Percentiles rank a stretch among this genome's conserved stretches.
phyloP scores from a whole-genome alignment of 2,113 vertebrate genomes.

The Lampris megalopsis region DNA sequence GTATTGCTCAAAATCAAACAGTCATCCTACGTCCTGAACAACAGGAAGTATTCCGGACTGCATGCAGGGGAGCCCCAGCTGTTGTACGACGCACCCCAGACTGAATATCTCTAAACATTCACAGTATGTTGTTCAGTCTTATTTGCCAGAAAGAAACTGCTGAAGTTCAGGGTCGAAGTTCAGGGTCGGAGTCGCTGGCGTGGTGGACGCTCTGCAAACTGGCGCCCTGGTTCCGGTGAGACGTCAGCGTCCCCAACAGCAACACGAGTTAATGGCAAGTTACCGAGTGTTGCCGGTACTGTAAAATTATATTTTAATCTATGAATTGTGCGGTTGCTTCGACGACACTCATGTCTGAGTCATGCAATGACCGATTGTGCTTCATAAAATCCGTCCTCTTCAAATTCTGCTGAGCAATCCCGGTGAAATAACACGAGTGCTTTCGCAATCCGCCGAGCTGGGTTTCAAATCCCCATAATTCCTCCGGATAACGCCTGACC shows the following conservation, averaged over 20 bases:
- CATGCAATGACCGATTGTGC: slow-evolving; percentile 79
- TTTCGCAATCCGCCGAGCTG: slow-evolving; percentile 37
- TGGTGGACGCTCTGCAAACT: no score
- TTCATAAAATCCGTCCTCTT: slow-evolving; percentile 73
- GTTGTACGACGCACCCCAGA: slow-evolving; percentile 48
- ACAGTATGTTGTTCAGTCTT: slow-evolving; percentile 63
- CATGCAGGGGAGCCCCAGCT: slow-evolving; percentile 53
- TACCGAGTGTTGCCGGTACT: slow-evolving; percentile 26
- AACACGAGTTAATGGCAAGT: slow-evolving; percentile 46
- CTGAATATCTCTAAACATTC: slow-evolving; percentile 55
- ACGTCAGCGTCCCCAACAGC: slow-evolving; percentile 35
- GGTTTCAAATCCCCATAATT: slow-evolving; percentile 26
- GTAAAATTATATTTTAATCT: slow-evolving; percentile 48
- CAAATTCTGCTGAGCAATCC: slow-evolving; percentile 52
- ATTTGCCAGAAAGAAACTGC: slow-evolving; percentile 41
- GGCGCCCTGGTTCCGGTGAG: slow-evolving; percentile 27
- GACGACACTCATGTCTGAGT: slow-evolving; percentile 49
- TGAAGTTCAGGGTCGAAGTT: slow-evolving; percentile 15
- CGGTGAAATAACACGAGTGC: slow-evolving; percentile 44
- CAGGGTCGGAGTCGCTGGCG: no score
- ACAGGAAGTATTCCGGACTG: slow-evolving; percentile 59
- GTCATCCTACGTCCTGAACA: slow-evolving; percentile 62
- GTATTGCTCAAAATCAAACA: slow-evolving; percentile 80
- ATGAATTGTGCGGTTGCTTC: slow-evolving; percentile 61
- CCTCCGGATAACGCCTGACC: slow-evolving; percentile 51